phyloP scores from a whole-genome alignment of 2,888 invertebrate species.

The Sthenelais limicola region DNA sequence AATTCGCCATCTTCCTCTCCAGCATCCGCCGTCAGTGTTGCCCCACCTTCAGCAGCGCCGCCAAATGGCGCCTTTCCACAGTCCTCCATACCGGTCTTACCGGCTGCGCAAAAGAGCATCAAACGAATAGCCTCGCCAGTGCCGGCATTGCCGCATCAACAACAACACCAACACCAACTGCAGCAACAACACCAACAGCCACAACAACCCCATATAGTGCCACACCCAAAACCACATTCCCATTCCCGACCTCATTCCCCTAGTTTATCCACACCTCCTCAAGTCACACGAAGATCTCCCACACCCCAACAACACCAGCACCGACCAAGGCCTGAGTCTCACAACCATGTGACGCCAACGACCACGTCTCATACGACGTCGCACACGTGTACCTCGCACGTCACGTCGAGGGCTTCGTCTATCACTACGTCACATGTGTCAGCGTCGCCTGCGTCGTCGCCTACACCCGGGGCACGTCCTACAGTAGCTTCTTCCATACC shows the following conservation, averaged over 20 bases:
- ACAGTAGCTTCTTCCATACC: neutral
- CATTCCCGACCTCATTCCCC: neutral
- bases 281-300: slow-evolving; percentile 1
- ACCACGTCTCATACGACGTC: slow-evolving; percentile 34
- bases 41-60: neutral
- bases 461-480: neutral
- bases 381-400: slow-evolving; percentile 23
- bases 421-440: neutral
- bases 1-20: neutral
- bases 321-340: neutral
- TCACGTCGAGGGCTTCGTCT: slow-evolving; percentile 16
- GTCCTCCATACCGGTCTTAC: neutral
- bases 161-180: neutral
- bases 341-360: slow-evolving; percentile 17
- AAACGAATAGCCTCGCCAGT: neutral
- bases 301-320: slow-evolving; percentile 11
- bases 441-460: neutral
- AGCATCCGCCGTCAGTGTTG: neutral
- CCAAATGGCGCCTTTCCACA: slow-evolving; percentile 35
- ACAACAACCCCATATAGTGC: neutral
- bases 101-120: slow-evolving; percentile 13
- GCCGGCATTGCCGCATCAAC: neutral
- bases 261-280: neutral
- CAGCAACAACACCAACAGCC: slow-evolving; percentile 21
- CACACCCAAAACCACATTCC: neutral